These are phyloP conservation scores for Drosophila meridiana DNA, from an alignment of 2,888 invertebrate genomes.

Conservation along the genomic window DNA sequence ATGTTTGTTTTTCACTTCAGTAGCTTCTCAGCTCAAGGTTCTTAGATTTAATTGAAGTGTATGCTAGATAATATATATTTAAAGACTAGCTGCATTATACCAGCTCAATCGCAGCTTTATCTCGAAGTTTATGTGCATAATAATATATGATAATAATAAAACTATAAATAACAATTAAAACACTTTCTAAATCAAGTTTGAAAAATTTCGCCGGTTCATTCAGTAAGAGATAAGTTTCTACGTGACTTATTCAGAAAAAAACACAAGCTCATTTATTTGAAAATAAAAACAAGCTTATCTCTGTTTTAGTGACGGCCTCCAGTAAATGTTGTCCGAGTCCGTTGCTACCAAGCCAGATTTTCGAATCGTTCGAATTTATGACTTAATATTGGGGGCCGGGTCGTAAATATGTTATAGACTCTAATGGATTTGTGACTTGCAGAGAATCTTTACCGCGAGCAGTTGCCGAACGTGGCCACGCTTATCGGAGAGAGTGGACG, in stretches of 20 bases:
- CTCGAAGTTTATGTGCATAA: background rate
- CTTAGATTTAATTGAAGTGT: background rate
- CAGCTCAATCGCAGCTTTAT: background rate
- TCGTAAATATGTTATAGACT: constrained; percentile 5
- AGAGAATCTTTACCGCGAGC: constrained; percentile 82
- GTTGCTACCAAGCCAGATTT: constrained; percentile 31
- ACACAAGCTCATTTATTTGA: background rate
- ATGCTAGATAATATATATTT: background rate
- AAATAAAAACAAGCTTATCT: constrained; percentile 39
- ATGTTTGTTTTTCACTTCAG: background rate
- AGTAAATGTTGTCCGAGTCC: constrained; percentile 19
- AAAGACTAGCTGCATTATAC: background rate
- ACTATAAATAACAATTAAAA: background rate
- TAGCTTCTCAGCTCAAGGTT: background rate
- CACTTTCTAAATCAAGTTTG: background rate
- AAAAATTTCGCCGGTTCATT: constrained; percentile 1
- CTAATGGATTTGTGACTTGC: constrained; percentile 9
- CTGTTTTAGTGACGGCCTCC: constrained; percentile 15
- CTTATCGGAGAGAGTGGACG: constrained; percentile 65
- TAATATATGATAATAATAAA: background rate
- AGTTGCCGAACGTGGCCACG: constrained; percentile 76
- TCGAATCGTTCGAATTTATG: constrained; percentile 38
- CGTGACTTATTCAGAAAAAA: constrained; percentile 12
- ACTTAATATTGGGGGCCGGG: background rate
- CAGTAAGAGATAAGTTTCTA: constrained; percentile 19